Evolutionary conservation across 1,140 invertebrate genomes (phyloP), one percentile per base, ranked within the genome.

Genomic region (Leguminivora glycinivorella): DNA sequence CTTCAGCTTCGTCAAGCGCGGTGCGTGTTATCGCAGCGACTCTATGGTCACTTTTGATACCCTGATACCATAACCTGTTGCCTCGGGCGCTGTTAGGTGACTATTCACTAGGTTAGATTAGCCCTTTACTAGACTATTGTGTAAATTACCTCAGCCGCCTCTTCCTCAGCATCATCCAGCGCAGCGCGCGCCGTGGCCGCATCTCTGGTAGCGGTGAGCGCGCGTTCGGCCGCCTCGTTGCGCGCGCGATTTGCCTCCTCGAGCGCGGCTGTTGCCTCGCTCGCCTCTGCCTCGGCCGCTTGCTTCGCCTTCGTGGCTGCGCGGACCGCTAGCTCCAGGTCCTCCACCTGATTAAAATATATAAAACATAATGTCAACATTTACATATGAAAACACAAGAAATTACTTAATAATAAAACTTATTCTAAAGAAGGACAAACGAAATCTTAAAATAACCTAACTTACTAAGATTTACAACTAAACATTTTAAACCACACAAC

Each of bases 91-190:
- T n/a, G 40, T 43, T n/a, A 43, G 40, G 10, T 43, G 10, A 2
- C 40, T 43, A n/a, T n/a, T n/a, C n/a, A n/a, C n/a, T n/a, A n/a
- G n/a, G n/a, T n/a, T n/a, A n/a, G n/a, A n/a, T n/a, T n/a, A n/a
- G n/a, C n/a, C n/a, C n/a, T n/a, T n/a, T n/a, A 3, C 40, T 3
- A 12, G 3, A 14, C 4, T 17, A 31, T 19, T 14, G 6, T 12
- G 22, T 43, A 67, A 34, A 22, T 14, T 75, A 96, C 95, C 87
- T 98, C 97, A 0, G 96, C 95, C 31, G 97, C 92, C 88, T 98
- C 97, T 81, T 98, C 97, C 85, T 98, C 97, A 66, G 97, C 97
- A 82, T 98, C 97, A 79, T 98, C 97, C 9, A 98, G 92, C 85
- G 97, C 96, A 0, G 95, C 95, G 71, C 96, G 93, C 6, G 98